These are phyloP conservation scores for Crotalus tigris DNA, from an alignment of 2,113 vertebrate species.

Conservation along the genomic window DNA sequence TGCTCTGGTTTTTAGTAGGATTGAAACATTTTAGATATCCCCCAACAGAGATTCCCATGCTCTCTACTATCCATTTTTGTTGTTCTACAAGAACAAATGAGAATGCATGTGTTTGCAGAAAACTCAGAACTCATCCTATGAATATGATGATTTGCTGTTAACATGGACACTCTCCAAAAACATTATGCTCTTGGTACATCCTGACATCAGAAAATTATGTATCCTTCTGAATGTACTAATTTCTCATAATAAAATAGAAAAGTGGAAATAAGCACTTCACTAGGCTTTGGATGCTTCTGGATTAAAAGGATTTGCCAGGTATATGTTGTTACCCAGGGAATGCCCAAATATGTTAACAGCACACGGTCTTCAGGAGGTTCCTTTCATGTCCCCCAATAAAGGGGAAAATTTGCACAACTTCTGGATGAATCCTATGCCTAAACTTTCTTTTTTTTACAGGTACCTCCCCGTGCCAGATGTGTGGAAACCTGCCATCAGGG, in stretches of 20 bases:
- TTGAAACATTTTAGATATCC: too few relatives aligned
- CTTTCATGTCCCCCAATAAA: too few relatives aligned
- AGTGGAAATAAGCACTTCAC: too few relatives aligned
- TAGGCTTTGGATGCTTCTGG: too few relatives aligned
- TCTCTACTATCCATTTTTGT: too few relatives aligned
- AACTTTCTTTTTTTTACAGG: not conserved
- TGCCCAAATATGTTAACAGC: too few relatives aligned
- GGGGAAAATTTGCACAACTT: not conserved
- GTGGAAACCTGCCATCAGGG: not conserved
- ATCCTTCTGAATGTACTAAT: not conserved
- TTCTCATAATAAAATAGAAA: not conserved
- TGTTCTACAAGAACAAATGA: too few relatives aligned
- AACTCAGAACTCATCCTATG: not conserved
- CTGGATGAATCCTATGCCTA: not conserved
- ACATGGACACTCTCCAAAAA: not conserved
- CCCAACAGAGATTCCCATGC: not conserved
- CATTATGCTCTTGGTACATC: not conserved
- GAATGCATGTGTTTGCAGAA: too few relatives aligned
- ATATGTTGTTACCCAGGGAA: too few relatives aligned
- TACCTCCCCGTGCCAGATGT: not conserved
- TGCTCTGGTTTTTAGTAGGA: not conserved
- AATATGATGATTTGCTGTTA: not conserved
- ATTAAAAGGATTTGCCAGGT: too few relatives aligned
- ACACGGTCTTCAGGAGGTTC: too few relatives aligned
- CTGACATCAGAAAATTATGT: not conserved